Base-by-base conservation (phyloP, 2,888 invertebrate species). In the Emmelina monodactyla region DNA sequence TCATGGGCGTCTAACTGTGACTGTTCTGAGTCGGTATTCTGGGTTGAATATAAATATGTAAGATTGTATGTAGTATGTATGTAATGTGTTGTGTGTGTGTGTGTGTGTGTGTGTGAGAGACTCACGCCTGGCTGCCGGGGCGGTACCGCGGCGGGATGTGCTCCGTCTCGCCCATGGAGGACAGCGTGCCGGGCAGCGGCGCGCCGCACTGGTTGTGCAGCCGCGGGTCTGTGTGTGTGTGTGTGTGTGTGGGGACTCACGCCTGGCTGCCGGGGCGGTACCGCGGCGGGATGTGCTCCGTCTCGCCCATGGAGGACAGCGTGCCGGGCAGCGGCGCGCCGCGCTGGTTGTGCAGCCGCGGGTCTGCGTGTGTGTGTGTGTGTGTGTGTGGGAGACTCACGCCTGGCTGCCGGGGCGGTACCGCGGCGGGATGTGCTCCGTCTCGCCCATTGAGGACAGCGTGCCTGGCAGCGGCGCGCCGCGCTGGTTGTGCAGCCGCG, bases 81-180 rank as follows among this genome's bases (percentile, higher is more conserved):
- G n/a, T n/a, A n/a, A n/a, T n/a, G n/a, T n/a, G n/a, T n/a, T n/a
- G n/a, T n/a, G n/a, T n/a, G n/a, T n/a, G n/a, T n/a, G n/a, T n/a
- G n/a, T n/a, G n/a, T n/a, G n/a, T n/a, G n/a, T n/a, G n/a, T n/a
- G n/a, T n/a, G n/a, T n/a, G n/a, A n/a, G n/a, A n/a, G n/a, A 53
- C 72, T 59, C 33, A 76, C 72, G 76, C 72, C 45, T 78, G 78
- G 3, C 70, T 68, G 19, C 71, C 75, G 4, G 78, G 78, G 11
- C 64, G 49, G 53, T 67, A 76, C 4, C 66, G 31, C 0, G 78
- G 78, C 2, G 78, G 78, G 1, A 67, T 60, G 40, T 64, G 65
- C 44, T 75, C 76, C 0, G 41, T 46, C 0, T 63, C 71, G 2
- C 75, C 76, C 14, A 75, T 55, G 1, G 76, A 75, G 42, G 70